These are phyloP conservation scores for Orchesella flavescens DNA, from an alignment of 2,888 invertebrate genomes.

Conservation along the genomic window DNA sequence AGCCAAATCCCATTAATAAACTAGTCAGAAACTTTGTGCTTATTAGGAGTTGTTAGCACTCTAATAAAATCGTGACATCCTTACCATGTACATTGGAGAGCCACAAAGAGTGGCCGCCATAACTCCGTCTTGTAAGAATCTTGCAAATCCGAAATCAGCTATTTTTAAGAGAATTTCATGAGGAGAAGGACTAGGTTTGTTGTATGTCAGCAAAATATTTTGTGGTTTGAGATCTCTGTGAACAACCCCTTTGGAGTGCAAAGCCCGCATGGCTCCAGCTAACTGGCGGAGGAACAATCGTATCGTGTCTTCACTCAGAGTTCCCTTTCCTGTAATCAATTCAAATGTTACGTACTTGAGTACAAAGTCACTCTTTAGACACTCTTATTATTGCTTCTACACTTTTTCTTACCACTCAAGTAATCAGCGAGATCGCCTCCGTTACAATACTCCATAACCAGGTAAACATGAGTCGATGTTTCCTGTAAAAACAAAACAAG, in stretches of 20 bases:
- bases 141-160: slow-evolving; percentile 99
- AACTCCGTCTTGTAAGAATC: slow-evolving; percentile 97
- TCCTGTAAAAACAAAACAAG: slow-evolving; percentile 78
- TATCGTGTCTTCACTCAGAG: slow-evolving; percentile 97
- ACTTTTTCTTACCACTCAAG: slow-evolving; percentile 80
- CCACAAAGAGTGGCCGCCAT: slow-evolving; percentile 99
- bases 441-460: slow-evolving; percentile 99
- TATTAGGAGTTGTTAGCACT: not conserved
- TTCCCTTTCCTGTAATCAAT: slow-evolving; percentile 83
- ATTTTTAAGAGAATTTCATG: slow-evolving; percentile 95
- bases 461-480: slow-evolving; percentile 93
- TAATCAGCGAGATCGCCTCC: slow-evolving; percentile 99
- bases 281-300: slow-evolving; percentile 94
- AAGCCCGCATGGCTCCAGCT: slow-evolving; percentile 98
- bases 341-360: not conserved
- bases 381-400: not conserved
- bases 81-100: slow-evolving; percentile 99
- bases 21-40: too few species aligned
- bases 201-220: slow-evolving; percentile 95
- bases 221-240: slow-evolving; percentile 99
- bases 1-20: not conserved
- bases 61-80: slow-evolving; percentile 70
- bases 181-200: slow-evolving; percentile 81
- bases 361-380: not conserved
- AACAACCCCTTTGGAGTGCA: slow-evolving; percentile 97